Evolutionary conservation across 2,888 invertebrate genomes (phyloP), one percentile per base, ranked within the genome.

Genomic region (Cataglyphis cursor): DNA sequence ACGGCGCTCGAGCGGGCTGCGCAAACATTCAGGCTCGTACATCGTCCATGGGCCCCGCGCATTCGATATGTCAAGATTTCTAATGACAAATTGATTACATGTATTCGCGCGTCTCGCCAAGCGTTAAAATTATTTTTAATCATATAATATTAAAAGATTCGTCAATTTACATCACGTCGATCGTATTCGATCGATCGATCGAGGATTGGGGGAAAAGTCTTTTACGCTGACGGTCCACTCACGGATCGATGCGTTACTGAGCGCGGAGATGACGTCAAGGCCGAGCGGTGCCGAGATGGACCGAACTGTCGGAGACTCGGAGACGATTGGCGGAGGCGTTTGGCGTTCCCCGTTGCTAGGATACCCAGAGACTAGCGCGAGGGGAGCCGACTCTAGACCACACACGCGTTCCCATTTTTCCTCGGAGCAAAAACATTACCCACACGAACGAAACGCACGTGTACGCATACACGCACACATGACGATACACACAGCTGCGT

Each of bases 371-470:
- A 78, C 78, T 78, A 78, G 68, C 82, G 86, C 82, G 86, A 81
- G 83, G 87, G 88, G 87, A 88, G 85, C 73, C 86, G 88, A 89
- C 88, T 91, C 90, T 74, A 90, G 94, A 94, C 94, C 94, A 94
- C 94, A 94, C 94, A 93, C 94, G 94, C 93, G 93, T 92, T 93
- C 93, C 93, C 93, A 93, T 93, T 93, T 94, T 93, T 94, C 94
- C 94, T 93, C 48, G 92, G 90, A 93, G 93, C 93, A 94, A 94
- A 93, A 94, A 94, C 93, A 94, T 92, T 92, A 93, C 92, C 90
- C 89, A 92, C 91, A 93, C 93, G n/a, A 91, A 70, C 86, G 87
- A 82, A 76, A 85, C 87, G 83, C 87, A 88, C 90, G 87, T 84
- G 83, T 86, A 82, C 82, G 83, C 82, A 84, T 24, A 64, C 70